Base-by-base conservation (phyloP, 92 coral and sea anemone species). In the Porites lobata region DNA sequence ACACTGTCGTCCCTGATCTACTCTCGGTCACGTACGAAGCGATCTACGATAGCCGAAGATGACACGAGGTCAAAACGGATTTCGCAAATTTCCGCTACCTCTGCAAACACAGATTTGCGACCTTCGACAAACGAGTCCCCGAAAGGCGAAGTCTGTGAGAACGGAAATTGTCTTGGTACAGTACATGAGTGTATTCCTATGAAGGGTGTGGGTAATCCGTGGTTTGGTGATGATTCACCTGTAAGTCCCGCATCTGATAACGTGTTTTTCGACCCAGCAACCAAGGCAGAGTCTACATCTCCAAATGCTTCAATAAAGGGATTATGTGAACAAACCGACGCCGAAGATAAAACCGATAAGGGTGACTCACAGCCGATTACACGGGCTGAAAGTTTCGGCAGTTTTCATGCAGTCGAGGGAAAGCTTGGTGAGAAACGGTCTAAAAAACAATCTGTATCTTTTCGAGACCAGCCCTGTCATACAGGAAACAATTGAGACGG, bases 1-100 rank as follows among this genome's bases (percentile, higher is more conserved):
- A 95, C 98, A 9, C 75, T 95, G 63, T 94, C 96, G 29, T 95
- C 98, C 18, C 74, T 95, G 12, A 88, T 95, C 88, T 93, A 93
- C 76, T 93, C 98, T 11, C 90, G 96, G 18, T 92, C 97, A 17
- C 93, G 96, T 57, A 92, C 91, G 11, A 90, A 92, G 43, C 92
- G 87, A 43, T 82, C 96, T 29, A 93, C 93, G 12, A 79, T 82
- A 72, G 92, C 85, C n/a, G 94, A 93, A 19, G 89, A 85, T 18
- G 89, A 85, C 59, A 65, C 82, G 18, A 77, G 54, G 56, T 77
- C 84, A 20, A 85, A 85, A 63, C 76, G 89, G 4, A 74, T 84
- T 26, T 84, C 87, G n/a, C 80, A 74, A 22, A 20, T 84, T 72
- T 84, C 87, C 9, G 87, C 87, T 21, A 71, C 77, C 8, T 84